Evolutionary conservation across 2,888 invertebrate species (phyloP), one percentile per base, ranked within the genome.

Genomic region (Stenurella melanura): DNA sequence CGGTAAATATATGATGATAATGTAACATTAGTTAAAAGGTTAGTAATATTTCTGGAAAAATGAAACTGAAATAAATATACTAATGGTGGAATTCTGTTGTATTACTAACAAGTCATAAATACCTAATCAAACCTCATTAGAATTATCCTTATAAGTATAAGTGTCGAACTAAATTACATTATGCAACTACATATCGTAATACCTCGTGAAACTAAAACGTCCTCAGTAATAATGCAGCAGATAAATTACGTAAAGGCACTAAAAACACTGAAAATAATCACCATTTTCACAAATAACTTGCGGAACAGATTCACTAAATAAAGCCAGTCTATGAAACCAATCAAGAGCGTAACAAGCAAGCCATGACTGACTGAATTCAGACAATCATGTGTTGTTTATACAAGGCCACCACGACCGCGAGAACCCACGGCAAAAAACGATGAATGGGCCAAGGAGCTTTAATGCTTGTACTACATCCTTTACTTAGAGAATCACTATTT

Each of bases 381-480:
- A 84, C 85, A 83, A 84, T 87, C 85, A 83, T 86, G 84, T 86
- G 86, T 86, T 84, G 85, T 85, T 86, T 85, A 84, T 85, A 85
- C 87, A 88, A 88, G 87, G 87, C 85, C 87, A 85, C 77, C 82
- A 78, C 82, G 83, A 83, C 78, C 83, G 83, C 81, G 84, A 83
- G 82, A 85, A 85, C 86, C 87, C 85, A 87, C 86, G 85, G 86
- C 76, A 75, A 73, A 76, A 21, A 26, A 57, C 74, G 63, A 63
- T 72, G 72, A 61, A 63, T 72, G 72, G 70, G 21, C 17, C 58
- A 70, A 42, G 60, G 60, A 60, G 34, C 15, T 12, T 38, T n/a
- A n/a, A 38, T 70, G 15, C 9, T 19, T 19, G 34, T 21, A 34
- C 17, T 17, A 63, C 63, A 63, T 63, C 63, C 54, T 63, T 54